Evolutionary conservation across 2,113 vertebrate genomes (phyloP), one percentile per base, ranked within the genome.

Genomic region (Opisthocomus hoazin): DNA sequence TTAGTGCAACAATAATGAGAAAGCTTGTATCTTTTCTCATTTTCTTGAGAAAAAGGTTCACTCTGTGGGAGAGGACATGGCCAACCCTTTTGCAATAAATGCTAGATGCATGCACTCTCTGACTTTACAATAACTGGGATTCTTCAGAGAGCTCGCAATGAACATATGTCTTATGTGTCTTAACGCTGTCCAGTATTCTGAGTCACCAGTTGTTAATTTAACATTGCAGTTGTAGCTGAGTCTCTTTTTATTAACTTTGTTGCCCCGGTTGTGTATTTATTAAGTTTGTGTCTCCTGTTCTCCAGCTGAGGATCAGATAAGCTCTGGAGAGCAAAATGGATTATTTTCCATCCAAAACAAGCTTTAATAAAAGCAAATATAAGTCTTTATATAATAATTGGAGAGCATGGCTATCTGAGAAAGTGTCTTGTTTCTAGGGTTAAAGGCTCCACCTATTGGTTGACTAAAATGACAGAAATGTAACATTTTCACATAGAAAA

Each of bases 361-460:
- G 37, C 37, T 93, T 95, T 83, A 96, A 93, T 95, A 91, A 94
- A 87, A 93, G 58, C 63, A 89, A 95, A 92, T 89, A 26, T 17
- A 74, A 84, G 14, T 58, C 36, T 75, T 93, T 51, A 60, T 32
- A 43, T 60, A 74, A 74, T 80, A 90, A 54, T 48, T 89, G 54
- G 51, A 73, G 43, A 94, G 84, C 37, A 48, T 34, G 69, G 71
- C 60, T 71, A 41, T 71, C 34, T 79, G 94, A 91, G 77, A 75
- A 75, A 77, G 26, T 53, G 15, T 65, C 80, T 78, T 81, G 45
- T 96, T 95, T 91, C 75, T 74, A 96, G 93, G 78, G 45, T 89
- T 96, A 91, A 95, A 97, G 91, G 97, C 97, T 97, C 97, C 97
- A 97, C 81, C 97, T 97, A 90, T 96, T 93, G 97, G 95, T 70